Base-by-base conservation (phyloP, 2,797 vertebrate species). In the Sciurus carolinensis region DNA sequence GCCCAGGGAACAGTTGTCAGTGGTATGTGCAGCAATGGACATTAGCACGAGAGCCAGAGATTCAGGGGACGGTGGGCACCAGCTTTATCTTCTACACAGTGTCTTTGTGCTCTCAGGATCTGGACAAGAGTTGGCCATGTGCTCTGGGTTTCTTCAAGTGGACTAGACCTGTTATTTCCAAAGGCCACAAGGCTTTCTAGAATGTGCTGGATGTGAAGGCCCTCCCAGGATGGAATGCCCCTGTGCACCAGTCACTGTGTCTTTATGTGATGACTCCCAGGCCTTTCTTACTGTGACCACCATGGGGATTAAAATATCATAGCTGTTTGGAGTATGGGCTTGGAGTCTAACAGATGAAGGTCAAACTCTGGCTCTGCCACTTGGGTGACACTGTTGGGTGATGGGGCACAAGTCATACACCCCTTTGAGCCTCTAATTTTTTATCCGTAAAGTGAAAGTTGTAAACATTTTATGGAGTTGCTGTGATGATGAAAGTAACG, bases 401-500 rank as follows among this genome's bases (percentile, higher is more conserved):
- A 52, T 71, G 67, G 80, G 9, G 24, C 57, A 44, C 24, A 82
- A 26, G 62, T 69, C 22, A 9, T n/a, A 0, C 2, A 47, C 13
- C 1, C 82, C n/a, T 91, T 39, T 33, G 57, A 94, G n/a, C 50
- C 67, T 57, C 79, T 69, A 20, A 28, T 66, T 52, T 82, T 54
- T 72, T 7, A 59, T 75, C 44, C 77, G 18, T 87, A 47, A 94
- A 92, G 24, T 69, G 33, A 92, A 92, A 87, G 42, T 73, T 26
- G 77, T 79, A 50, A 39, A 18, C 42, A 50, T 54, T 54, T 76
- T 57, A 33, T n/a, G 33, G 36, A 42, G 17, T 87, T 72, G 47
- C 87, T 72, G 44, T 87, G 52, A 93, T 75, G n/a, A 42, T 80
- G n/a, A 62, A 89, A 85, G 75, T 33, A 80, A 79, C 69, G 50